Evolutionary conservation across 2,113 vertebrate species (phyloP), one percentile per base, ranked within the genome.

Genomic region (Oplegnathus fasciatus): DNA sequence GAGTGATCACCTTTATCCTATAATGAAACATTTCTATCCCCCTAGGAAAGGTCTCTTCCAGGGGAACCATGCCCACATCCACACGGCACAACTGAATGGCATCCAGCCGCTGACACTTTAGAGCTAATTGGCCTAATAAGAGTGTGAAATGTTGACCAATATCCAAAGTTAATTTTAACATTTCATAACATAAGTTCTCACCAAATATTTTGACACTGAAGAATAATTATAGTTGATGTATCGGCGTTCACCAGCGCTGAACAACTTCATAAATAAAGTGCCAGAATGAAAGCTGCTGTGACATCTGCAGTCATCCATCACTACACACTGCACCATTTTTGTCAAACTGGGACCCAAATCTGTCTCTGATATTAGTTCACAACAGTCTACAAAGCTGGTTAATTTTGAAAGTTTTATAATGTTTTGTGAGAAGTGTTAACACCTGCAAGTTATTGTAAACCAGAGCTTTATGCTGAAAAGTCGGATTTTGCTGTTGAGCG

Each of bases 301-400:
- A 54, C 64, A 80, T 71, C 80, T 79, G 75, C 14, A 24, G 15
- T 71, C 57, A 70, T 83, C 58, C 50, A 79, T 87, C 65, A 78
- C 30, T 9, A 22, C 48, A 72, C 22, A 64, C 13, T 8, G 61
- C n/a, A 24, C 70, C 1, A 18, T 40, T 72, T n/a, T 61, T 46
- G 17, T 73, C 20, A 28, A 78, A 61, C 20, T 30, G 13, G 54
- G 44, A 68, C 17, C 44, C 11, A 86, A n/a, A 58, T 58, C 40
- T 68, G 11, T 61, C 1, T 65, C 26, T 74, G 22, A 62, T 46
- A 54, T 55, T 11, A 44, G 24, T 22, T 57, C 0, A 22, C 17
- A 52, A 55, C 18, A 17, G 4, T 70, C 55, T 44, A 10, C 24
- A 42, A 17, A 71, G 50, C 52, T 50, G 42, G 28, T 77, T 61